Evolutionary conservation across 1,140 invertebrate genomes (phyloP).

Genomic region (Monomorium pharaonis): DNA sequence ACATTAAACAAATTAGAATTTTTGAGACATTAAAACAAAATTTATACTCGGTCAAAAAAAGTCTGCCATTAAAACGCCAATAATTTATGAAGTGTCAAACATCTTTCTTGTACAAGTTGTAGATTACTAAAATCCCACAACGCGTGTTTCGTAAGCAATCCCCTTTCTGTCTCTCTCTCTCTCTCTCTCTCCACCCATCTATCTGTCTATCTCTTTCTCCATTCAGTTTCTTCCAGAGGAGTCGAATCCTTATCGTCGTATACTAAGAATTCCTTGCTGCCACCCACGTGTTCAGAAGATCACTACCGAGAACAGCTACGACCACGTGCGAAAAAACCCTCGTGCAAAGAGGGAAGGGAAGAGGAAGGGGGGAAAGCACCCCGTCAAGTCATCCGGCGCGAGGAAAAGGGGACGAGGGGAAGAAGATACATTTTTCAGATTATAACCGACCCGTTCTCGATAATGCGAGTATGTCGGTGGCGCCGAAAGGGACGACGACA

Average conservation of each 20-base stretch:
- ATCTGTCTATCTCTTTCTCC: background rate
- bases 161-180: no score
- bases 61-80: background rate
- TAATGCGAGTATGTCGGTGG: constrained; percentile 62
- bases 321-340: constrained; percentile 39
- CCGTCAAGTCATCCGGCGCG: constrained; percentile 1
- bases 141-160: background rate
- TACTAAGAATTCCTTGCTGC: background rate
- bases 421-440: constrained; percentile 69
- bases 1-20: background rate
- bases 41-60: background rate
- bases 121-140: background rate
- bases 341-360: background rate
- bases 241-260: constrained; percentile 25
- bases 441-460: constrained; percentile 65
- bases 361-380: background rate
- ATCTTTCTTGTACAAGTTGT: background rate
- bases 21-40: background rate
- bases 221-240: background rate
- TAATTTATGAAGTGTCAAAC: constrained; percentile 18
- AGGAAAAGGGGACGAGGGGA: background rate
- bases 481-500: constrained; percentile 29
- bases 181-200: background rate
- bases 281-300: constrained; percentile 53
- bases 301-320: constrained; percentile 56